Conservation (phyloP, 2,113 vertebrate genomes). For the Scartelaos histophorus region DNA sequence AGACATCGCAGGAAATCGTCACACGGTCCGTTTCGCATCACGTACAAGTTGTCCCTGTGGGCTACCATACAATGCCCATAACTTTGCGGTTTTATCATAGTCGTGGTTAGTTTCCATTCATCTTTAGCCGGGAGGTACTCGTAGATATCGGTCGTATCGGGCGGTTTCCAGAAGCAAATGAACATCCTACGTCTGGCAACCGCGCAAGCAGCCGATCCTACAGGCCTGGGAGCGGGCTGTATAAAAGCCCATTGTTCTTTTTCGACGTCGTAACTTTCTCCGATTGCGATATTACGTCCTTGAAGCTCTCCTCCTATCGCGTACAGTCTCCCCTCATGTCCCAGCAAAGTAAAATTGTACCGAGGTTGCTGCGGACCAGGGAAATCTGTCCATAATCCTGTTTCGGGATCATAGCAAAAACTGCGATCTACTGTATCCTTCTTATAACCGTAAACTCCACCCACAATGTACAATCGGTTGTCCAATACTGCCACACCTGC, state of each 20-base stretch:
- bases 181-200: slow-evolving; percentile 87
- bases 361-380: slow-evolving; percentile 88
- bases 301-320: slow-evolving; percentile 87
- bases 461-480: slow-evolving; percentile 90
- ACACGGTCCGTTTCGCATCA: slow-evolving; percentile 90
- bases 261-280: slow-evolving; percentile 82
- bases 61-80: slow-evolving; percentile 96
- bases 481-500: slow-evolving; percentile 87
- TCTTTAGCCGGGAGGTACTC: slow-evolving; percentile 80
- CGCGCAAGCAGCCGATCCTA: slow-evolving; percentile 81
- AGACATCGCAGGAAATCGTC: slow-evolving; percentile 91
- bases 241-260: slow-evolving; percentile 81
- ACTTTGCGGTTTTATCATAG: slow-evolving; percentile 85
- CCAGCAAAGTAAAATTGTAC: slow-evolving; percentile 84
- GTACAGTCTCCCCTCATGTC: slow-evolving; percentile 82
- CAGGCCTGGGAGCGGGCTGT: slow-evolving; percentile 81
- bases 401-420: slow-evolving; percentile 85
- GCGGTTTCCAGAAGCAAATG: slow-evolving; percentile 89
- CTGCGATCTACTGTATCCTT: slow-evolving; percentile 87
- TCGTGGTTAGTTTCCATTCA: slow-evolving; percentile 79
- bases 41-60: slow-evolving; percentile 88
- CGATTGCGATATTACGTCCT: slow-evolving; percentile 78
- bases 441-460: slow-evolving; percentile 84
- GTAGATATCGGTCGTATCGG: slow-evolving; percentile 86
- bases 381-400: slow-evolving; percentile 82